Percentiles rank a stretch among this genome's conserved stretches.
These are phyloP conservation scores for Poeciliopsis presidionis DNA, from an alignment of 2,797 vertebrate genomes.

Conservation along the genomic window DNA sequence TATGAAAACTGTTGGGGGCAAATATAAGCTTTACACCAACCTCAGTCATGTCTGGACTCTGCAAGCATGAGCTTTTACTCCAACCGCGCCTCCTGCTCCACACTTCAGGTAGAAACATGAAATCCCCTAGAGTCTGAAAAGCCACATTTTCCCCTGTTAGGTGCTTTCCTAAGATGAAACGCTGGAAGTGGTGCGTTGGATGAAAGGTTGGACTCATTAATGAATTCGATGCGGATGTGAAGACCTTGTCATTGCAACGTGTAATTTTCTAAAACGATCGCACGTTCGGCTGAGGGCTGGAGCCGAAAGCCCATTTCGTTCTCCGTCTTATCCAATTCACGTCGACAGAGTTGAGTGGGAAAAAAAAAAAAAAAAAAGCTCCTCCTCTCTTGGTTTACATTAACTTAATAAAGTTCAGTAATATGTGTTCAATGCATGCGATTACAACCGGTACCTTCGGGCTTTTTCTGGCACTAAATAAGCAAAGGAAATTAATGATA, in stretches of 20 bases:
- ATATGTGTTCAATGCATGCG: constrained; percentile 45
- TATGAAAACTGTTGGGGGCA: not conserved
- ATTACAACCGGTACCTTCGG: constrained; percentile 57
- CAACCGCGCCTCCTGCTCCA: constrained; percentile 20
- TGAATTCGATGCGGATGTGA: constrained; percentile 31
- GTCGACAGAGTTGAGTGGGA: constrained; percentile 34
- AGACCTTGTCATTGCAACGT: constrained; percentile 49
- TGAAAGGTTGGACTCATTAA: constrained; percentile 39
- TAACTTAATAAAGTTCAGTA: constrained; percentile 67
- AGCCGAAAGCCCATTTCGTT: constrained; percentile 44
- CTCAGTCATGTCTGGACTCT: constrained; percentile 24
- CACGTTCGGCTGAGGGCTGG: too few species aligned
- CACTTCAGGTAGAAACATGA: constrained; percentile 22
- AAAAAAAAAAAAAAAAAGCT: constrained; percentile 36
- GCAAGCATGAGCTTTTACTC: constrained; percentile 35
- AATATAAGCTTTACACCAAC: not conserved
- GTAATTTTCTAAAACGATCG: constrained; percentile 56
- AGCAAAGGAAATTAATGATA: constrained; percentile 56
- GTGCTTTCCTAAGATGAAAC: constrained; percentile 23
- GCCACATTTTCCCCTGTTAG: not conserved
- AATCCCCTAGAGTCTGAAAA: constrained; percentile 37
- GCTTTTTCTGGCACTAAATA: constrained; percentile 43
- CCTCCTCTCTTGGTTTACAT: constrained; percentile 47
- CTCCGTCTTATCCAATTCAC: constrained; percentile 50
- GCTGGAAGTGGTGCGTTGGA: constrained; percentile 35